Percentiles rank a stretch among this genome's conserved stretches.
phyloP scores from a whole-genome alignment of 2,888 invertebrate genomes.

The Leptopilina drosophilae region DNA sequence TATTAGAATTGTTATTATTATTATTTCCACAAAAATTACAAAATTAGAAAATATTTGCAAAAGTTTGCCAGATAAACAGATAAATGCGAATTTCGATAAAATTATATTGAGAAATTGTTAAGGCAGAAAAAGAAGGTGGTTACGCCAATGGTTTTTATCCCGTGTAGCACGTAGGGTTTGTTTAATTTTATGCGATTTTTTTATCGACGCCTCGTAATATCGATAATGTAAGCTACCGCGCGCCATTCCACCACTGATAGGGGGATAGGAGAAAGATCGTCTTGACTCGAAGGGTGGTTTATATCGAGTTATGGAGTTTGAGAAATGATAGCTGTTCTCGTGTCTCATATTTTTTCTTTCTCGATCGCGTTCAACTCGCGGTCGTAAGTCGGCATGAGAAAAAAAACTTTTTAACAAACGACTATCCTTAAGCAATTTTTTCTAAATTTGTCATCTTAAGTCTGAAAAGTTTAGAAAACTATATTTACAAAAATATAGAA shows the following conservation, averaged over 20 bases:
- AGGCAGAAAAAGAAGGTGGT: neutral
- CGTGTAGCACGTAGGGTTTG: conserved; percentile 58
- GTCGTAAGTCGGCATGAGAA: conserved; percentile 42
- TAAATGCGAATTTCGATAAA: neutral
- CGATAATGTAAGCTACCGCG: conserved; percentile 72
- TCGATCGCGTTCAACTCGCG: conserved; percentile 42
- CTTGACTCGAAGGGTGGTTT: conserved; percentile 63
- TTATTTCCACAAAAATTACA: too few species aligned
- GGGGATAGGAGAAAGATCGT: conserved; percentile 40
- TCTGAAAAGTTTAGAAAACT: neutral
- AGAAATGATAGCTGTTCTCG: conserved; percentile 70
- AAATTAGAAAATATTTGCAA: too few species aligned
- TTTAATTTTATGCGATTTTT: conserved; percentile 76
- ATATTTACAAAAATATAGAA: conserved; percentile 16
- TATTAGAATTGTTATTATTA: too few species aligned
- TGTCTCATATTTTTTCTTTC: conserved; percentile 51
- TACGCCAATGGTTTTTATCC: conserved; percentile 11
- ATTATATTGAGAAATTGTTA: neutral
- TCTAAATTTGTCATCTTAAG: conserved; percentile 42
- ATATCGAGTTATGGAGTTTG: conserved; percentile 75
- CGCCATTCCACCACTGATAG: conserved; percentile 57
- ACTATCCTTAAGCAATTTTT: conserved; percentile 54
- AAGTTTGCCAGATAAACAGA: too few species aligned
- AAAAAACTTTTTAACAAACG: conserved; percentile 41
- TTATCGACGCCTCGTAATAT: conserved; percentile 77